Base-by-base conservation (phyloP, 2,113 vertebrate genomes). In the Pseudorectes ferrugineus region DNA sequence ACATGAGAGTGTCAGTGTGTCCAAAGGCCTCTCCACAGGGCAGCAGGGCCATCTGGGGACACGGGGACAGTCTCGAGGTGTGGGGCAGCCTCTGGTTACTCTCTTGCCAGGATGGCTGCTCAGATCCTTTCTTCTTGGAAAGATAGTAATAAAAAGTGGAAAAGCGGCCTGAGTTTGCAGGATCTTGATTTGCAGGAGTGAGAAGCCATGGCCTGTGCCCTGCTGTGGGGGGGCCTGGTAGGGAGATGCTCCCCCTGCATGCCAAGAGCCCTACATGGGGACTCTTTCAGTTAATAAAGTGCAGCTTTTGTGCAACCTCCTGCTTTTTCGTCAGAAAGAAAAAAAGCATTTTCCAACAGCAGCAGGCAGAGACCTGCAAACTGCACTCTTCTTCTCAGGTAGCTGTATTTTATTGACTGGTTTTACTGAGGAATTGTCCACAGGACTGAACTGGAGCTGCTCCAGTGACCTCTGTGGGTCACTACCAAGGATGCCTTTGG, bases 181-280 rank as follows among this genome's bases (percentile, higher is more conserved):
- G 89, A 25, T 15, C 33, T 66, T 0, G 0, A 3, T 29, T 52
- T 36, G 20, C 33, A 46, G 71, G 35, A 79, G 18, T 2, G 14
- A 63, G 54, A 7, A 55, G 14, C 25, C 1, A 0, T 4, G 48
- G 33, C 0, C 1, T 1, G 21, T 55, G 29, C 25, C 49, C 38
- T 31, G 35, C 28, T 40, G 21, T 3, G 5, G 61, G 15, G 5
- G 46, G 8, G 29, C 23, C 31, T 26, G n/a, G 16, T 1, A 1
- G 24, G 58, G 52, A 40, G 24, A 12, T 43, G 15, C 9, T 58
- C 28, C 22, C 2, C 12, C 42, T 2, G 3, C 49, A 5, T 19
- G 33, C 54, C 5, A 2, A 40, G 38, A 45, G 35, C 54, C 62
- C 40, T 5, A 0, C 2, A 4, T 2, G 0, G 5, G 25, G 16